phyloP scores from a whole-genome alignment of 2,113 vertebrate species.

The Hyaena hyaena region DNA sequence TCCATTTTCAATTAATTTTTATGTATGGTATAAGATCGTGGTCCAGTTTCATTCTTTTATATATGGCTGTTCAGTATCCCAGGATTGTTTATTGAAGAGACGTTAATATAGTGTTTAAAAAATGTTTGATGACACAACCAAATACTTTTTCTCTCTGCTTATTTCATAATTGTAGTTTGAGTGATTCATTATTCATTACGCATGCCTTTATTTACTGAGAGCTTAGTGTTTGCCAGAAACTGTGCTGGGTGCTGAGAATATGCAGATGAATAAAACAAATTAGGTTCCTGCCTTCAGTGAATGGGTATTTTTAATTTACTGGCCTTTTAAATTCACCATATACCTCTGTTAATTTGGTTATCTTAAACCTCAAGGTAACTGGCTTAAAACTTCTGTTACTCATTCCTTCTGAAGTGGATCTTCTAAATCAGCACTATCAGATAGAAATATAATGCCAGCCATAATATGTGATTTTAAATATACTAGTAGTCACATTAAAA shows the following conservation, averaged over 20 bases:
- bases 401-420: background rate
- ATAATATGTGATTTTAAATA: background rate
- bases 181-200: background rate
- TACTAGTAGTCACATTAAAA: slow-evolving; percentile 15
- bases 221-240: background rate
- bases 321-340: background rate
- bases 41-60: background rate
- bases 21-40: background rate
- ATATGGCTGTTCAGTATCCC: background rate
- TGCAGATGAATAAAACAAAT: background rate
- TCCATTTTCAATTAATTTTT: background rate
- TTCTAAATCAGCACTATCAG: background rate
- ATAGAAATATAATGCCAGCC: background rate
- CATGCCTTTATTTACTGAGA: background rate
- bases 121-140: background rate
- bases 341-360: background rate
- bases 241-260: background rate
- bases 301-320: background rate
- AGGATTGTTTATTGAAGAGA: background rate
- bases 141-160: background rate
- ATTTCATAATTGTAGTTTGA: slow-evolving; percentile 15
- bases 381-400: background rate
- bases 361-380: background rate
- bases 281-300: background rate
- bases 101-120: background rate